These are phyloP conservation scores for Brachionus rubens DNA, from an alignment of 1,140 invertebrate genomes.

Conservation along the genomic window DNA sequence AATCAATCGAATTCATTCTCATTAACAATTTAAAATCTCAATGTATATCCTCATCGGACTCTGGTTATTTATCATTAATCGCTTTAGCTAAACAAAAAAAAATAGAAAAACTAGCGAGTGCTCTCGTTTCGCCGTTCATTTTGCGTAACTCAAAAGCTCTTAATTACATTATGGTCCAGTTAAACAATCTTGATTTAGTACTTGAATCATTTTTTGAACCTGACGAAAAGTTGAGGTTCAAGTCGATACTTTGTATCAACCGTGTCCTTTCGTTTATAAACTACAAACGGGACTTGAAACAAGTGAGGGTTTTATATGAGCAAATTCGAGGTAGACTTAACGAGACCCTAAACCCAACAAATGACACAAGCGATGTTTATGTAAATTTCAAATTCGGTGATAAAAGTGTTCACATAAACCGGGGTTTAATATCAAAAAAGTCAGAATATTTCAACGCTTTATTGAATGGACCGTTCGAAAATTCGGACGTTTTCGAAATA, in stretches of 20 bases:
- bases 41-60: constrained; percentile 29
- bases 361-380: background rate
- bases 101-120: background rate
- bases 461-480: constrained; percentile 15
- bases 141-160: constrained; percentile 42
- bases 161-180: constrained; percentile 22
- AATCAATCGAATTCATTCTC: constrained; percentile 42
- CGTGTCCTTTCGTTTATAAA: background rate
- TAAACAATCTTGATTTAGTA: constrained; percentile 15
- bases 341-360: background rate
- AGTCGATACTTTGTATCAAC: constrained; percentile 9
- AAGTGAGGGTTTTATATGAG: background rate
- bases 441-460: constrained; percentile 41
- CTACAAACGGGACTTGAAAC: background rate
- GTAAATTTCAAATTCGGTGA: background rate
- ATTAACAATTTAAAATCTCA: constrained; percentile 36
- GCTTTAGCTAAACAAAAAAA: constrained; percentile 28
- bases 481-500: background rate
- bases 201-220: constrained; percentile 9
- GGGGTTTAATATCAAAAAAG: background rate
- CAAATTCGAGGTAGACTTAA: background rate
- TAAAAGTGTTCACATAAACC: background rate
- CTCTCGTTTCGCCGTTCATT: constrained; percentile 30
- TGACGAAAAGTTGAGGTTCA: background rate
- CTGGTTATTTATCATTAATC: constrained; percentile 17